Evolutionary conservation across 2,888 invertebrate genomes (phyloP), one percentile per base, ranked within the genome.

Genomic region (Dynastes tityus): DNA sequence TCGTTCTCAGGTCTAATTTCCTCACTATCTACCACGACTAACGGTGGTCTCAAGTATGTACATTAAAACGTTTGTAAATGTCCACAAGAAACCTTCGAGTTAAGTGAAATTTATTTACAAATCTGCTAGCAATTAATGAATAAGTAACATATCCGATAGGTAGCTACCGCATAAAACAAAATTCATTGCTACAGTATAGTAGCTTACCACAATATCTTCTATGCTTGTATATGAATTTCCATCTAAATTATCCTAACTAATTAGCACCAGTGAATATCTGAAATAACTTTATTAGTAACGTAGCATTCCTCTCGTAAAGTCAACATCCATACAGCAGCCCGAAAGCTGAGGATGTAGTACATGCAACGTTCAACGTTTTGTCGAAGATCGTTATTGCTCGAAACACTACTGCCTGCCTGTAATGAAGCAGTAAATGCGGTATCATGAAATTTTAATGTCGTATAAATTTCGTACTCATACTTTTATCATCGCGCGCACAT

Each of bases 351-450:
- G 16, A 67, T 67, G 16, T 45, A 45, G 27, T 16, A 16, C 32
- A 37, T 37, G 6, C 5, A 37, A 37, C 5, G 4, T 5, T 49
- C 49, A 22, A 45, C 27, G 45, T 67, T 67, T 67, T 64, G 45
- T 45, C 11, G 8, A 64, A 9, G 29, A 64, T 37, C 27, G 27
- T 67, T 16, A 49, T 27, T 22, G 45, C 67, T 27, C 16, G 49
- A 16, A 67, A 22, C 16, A 67, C 49, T 45, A 16, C 67, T 58
- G 58, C 29, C 9, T 37, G 40, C 58, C 32, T 53, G 29, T 58
- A 58, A 73, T 73, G 73, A 73, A 73, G 73, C 58, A 73, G 73
- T 73, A 73, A 73, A 73, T 58, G 73, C 40, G 58, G 58, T 58
- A 58, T 40, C 37, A 40, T 73, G 58, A 73, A 73, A 73, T 73